Percentiles rank a stretch among this genome's conserved stretches.
Evolutionary conservation across 2,797 vertebrate genomes (phyloP).

Genomic region (Heliangelus exortis): DNA sequence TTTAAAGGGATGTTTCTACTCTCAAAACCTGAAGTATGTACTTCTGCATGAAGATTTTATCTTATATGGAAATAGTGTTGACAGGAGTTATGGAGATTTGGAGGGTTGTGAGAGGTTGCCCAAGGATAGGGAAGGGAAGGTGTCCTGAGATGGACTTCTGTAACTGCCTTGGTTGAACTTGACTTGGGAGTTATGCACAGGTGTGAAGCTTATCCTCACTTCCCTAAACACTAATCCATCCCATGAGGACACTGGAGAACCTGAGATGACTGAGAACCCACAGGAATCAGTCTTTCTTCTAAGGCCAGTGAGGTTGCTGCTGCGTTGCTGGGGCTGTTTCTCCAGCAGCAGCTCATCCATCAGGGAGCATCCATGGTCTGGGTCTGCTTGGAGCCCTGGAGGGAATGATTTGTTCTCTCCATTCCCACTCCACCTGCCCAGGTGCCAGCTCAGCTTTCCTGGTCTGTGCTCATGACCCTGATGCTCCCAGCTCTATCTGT

Average conservation of each 20-base stretch:
- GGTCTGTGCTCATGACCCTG: neutral
- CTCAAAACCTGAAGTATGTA: neutral
- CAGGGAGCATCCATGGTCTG: neutral
- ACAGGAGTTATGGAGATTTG: neutral
- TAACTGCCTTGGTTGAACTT: neutral
- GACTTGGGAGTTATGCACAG: neutral
- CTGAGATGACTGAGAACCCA: neutral
- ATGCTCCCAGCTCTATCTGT: neutral
- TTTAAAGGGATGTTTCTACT: neutral
- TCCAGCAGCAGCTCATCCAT: neutral
- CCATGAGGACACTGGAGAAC: fast-evolving
- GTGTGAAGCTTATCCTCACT: neutral
- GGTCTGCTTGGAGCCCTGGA: neutral
- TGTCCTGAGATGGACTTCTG: neutral
- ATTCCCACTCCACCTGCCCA: neutral
- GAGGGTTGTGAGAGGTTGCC: neutral
- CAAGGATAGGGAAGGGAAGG: neutral
- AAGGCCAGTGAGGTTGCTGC: neutral
- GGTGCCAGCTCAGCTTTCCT: neutral
- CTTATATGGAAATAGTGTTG: neutral
- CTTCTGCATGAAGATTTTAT: neutral
- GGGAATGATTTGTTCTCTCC: neutral
- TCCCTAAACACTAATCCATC: neutral
- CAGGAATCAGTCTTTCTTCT: neutral
- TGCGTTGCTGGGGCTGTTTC: neutral